Base-by-base conservation (phyloP, 1,140 invertebrate genomes). In the Drosophila ohnishii region DNA sequence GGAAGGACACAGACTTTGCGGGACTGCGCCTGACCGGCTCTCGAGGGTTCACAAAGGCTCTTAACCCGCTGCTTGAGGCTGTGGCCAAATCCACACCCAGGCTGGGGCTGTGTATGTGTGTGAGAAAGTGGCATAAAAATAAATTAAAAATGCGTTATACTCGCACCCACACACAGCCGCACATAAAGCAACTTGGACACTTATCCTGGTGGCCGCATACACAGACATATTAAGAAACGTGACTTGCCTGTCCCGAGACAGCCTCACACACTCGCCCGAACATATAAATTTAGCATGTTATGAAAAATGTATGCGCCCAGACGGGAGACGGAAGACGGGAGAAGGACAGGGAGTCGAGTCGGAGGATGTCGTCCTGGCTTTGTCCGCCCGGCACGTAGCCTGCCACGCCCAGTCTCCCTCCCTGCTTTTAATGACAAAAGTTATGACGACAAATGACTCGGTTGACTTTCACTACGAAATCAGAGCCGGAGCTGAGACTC, bases 381-480 rank as follows among this genome's bases (percentile, higher is more conserved):
- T 83, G 83, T 86, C 65, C 59, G 56, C 34, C 50, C 58, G 67
- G 67, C 83, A 86, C 83, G 83, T 86, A 78, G 60, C 40, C 48
- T 10, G 45, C 48, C 70, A 56, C 67, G 37, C 47, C 64, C 75
- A 55, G 42, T 53, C 73, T 55, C 62, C 14, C 47, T 10, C 30
- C 30, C 51, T 34, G 76, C 73, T 73, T 79, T 76, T 83, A 86
- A 88, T 87, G 83, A 80, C 79, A 80, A 88, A 88, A 87, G 79
- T 88, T 87, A 87, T 83, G 79, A 88, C 75, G 83, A 87, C 83
- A 87, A 87, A 87, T 88, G 83, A 87, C 80, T 87, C 64, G 58
- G 80, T 79, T 88, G 84, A 83, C 83, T 87, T 87, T 87, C 84
- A 88, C 76, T 80, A 71, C 60, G 76, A 73, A 83, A 87, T 87